Evolutionary conservation across 1,140 invertebrate species (phyloP).

Genomic region (Eueides isabella): DNA sequence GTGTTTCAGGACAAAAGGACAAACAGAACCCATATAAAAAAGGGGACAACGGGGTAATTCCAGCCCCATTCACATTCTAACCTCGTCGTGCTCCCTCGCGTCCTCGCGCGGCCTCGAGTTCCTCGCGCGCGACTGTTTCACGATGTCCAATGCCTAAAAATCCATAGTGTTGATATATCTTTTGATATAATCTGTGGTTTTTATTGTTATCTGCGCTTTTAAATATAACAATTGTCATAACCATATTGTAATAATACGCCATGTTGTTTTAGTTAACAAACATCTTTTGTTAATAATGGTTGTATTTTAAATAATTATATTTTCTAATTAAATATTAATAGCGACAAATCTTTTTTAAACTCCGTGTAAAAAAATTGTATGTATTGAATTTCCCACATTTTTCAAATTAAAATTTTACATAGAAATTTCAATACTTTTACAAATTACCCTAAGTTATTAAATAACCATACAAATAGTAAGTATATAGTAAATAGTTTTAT

Average conservation of each 20-base stretch:
- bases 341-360: too few relatives aligned
- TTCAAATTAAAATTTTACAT: too few relatives aligned
- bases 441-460: background rate
- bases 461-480: too few relatives aligned
- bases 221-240: background rate
- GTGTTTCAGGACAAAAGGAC: background rate
- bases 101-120: conserved; percentile 60
- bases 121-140: conserved; percentile 92
- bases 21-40: conserved; percentile 3
- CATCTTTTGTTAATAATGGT: too few relatives aligned
- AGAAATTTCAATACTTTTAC: too few relatives aligned
- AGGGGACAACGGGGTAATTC: background rate
- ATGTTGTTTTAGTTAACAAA: background rate
- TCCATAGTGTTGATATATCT: conserved; percentile 25
- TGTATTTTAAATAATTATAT: too few relatives aligned
- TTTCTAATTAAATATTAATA: too few relatives aligned
- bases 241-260: background rate
- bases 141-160: conserved; percentile 91
- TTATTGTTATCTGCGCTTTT: background rate
- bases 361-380: too few relatives aligned
- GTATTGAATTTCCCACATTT: too few relatives aligned
- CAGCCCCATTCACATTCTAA: conserved; percentile 23
- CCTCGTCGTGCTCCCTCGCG: conserved; percentile 70
- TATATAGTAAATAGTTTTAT: background rate
- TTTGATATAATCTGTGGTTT: background rate